A percentile compares a stretch with the other conserved stretches of the same genome.
Conservation (phyloP, 1,140 invertebrate species). For the Sipha flava region DNA sequence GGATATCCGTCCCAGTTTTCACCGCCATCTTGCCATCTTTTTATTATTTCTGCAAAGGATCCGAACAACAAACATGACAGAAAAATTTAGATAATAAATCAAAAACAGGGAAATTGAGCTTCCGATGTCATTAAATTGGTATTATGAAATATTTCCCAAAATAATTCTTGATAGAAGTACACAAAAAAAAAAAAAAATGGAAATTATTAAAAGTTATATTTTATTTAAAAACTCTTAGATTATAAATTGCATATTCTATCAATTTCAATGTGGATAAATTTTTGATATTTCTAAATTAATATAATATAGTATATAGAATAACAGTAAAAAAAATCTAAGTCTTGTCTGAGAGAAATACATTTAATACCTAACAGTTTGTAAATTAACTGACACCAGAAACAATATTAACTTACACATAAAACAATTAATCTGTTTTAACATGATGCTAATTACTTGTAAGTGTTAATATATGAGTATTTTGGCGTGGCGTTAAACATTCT, state of each 20-base stretch:
- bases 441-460: constrained; percentile 25
- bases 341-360: neutral
- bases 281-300: neutral
- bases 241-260: neutral
- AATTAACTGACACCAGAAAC: constrained; percentile 21
- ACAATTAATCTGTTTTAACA: constrained; percentile 9
- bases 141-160: neutral
- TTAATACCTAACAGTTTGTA: neutral
- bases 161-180: neutral
- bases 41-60: constrained; percentile 32
- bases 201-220: neutral
- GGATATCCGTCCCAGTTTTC: constrained; percentile 27
- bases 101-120: neutral
- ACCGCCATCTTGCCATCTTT: constrained; percentile 30
- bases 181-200: neutral
- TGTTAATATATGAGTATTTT: constrained; percentile 31
- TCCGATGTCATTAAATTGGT: neutral
- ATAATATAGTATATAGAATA: neutral
- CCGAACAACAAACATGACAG: constrained; percentile 31
- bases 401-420: constrained; percentile 7
- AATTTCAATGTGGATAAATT: neutral
- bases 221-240: constrained; percentile 5
- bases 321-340: neutral
- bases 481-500: constrained; percentile 30
- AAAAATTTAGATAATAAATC: constrained; percentile 11